Base-by-base conservation (phyloP, 37 sponge, comb jelly and placozoan species). In the Cliona cf. orientalis region DNA sequence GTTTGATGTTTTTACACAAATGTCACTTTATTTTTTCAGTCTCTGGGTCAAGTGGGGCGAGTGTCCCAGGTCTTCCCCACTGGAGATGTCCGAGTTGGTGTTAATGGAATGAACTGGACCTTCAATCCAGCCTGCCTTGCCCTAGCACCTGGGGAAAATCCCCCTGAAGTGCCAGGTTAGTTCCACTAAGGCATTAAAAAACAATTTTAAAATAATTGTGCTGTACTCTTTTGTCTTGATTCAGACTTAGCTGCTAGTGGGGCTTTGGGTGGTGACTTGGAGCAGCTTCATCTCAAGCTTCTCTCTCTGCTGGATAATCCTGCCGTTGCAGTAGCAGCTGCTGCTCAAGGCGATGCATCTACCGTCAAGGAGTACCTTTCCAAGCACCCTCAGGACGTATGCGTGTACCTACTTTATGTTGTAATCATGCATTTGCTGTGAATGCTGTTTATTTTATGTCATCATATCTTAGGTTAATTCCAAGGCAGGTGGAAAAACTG, bases 31-130 rank as follows among this genome's bases (percentile, higher is more conserved):
- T 72, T 61, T 22, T 14, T 42, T 4, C 78, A 95, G 95, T 45
- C 86, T 35, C 69, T 95, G n/a, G 96, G 96, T 43, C 91, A 91
- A 65, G 83, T 86, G 23, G 96, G 96, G 25, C 59, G 80, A 33
- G 90, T 95, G 1, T 41, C 80, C 12, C 56, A 75, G 26, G 85
- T 95, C 3, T 95, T 87, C 59, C 78, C 84, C 7, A 57, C 87
- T 43, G 89, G 92, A 53, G 95, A 91, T 66, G 67, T 84, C 5
- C 58, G 92, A 42, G 86, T 95, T 7, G 62, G 28, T 17, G 91
- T 95, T 45, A 92, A 92, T 41, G 87, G 87, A 0, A 55, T 66
- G 55, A 79, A 78, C 0, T 95, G 96, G 96, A 95, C 92, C 1
- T 90, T 83, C 82, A 95, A 95, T 44, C 90, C 93, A 32, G 64